Percentiles rank a stretch among this genome's conserved stretches.
Conservation (phyloP, 2,888 invertebrate genomes). For the Baronia brevicornis region DNA sequence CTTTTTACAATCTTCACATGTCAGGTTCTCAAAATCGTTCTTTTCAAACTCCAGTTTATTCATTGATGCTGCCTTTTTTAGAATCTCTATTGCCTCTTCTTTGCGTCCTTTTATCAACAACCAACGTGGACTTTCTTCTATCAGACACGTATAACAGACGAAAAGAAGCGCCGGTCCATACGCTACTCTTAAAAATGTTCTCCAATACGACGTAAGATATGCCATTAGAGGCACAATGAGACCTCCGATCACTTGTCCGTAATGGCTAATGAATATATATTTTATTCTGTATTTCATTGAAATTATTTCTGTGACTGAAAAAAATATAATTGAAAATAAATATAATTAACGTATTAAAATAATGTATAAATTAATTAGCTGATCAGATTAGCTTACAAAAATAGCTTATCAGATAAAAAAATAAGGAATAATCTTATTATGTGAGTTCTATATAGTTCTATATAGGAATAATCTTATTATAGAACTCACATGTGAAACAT, state of each 20-base stretch:
- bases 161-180: constrained; percentile 82
- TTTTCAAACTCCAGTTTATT: constrained; percentile 47
- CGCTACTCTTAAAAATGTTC: constrained; percentile 76
- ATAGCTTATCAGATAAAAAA: no score
- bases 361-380: no score
- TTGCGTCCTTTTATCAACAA: constrained; percentile 80
- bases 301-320: constrained; percentile 54
- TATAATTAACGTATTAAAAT: no score
- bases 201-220: constrained; percentile 79
- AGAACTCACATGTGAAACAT: no score
- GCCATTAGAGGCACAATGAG: constrained; percentile 34
- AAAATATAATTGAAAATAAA: no score
- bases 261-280: constrained; percentile 35
- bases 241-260: constrained; percentile 42
- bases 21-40: constrained; percentile 33
- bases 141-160: constrained; percentile 77
- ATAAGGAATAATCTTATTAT: no score
- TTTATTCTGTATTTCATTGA: constrained; percentile 43
- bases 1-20: constrained; percentile 32
- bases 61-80: constrained; percentile 75
- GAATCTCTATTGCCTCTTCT: constrained; percentile 77
- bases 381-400: no score
- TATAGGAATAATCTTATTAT: no score
- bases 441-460: no score
- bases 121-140: constrained; percentile 89